Base-by-base conservation (phyloP, 2,113 vertebrate genomes). In the Neopipo cinnamomea region DNA sequence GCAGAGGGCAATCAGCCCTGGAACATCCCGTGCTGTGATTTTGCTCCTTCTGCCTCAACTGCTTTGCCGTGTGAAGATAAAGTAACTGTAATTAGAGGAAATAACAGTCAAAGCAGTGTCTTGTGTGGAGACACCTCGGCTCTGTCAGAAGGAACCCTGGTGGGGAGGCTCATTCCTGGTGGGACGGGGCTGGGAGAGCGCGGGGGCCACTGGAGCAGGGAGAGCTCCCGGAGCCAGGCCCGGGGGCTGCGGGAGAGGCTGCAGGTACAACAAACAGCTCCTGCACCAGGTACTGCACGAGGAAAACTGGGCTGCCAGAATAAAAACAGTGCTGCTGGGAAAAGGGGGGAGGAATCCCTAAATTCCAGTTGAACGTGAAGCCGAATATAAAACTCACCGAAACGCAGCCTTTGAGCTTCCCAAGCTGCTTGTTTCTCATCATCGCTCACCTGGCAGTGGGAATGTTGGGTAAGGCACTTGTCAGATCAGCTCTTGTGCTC, bases 201-300 rank as follows among this genome's bases (percentile, higher is more conserved):
- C 42, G 42, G 42, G 42, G 42, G 42, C 42, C 17, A 42, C 41
- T 13, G 23, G 53, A 21, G 55, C 55, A 55, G 55, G 55, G 20
- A 21, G 19, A 23, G 56, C 33, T 58, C 31, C 55, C 9, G 15
- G 52, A 55, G 53, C 31, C 56, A 35, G 55, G 33, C 33, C 33
- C 8, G 22, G 8, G n/a, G 33, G 58, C n/a, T 4, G 2, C 28
- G 7, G 3, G 2, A 14, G 1, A 5, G 2, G 8, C 1, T 5
- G 14, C 13, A 15, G 70, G 30, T 6, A 2, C 30, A 47, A 30
- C 0, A 5, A 55, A 19, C 24, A 12, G 41, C 2, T 6, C 15
- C 13, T 6, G 30, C 41, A 12, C 10, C 1, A 11, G 59, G 42
- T 1, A 1, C 13, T 50, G 10, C 9, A 4, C 2, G 42, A 7